Evolutionary conservation across 1,140 invertebrate genomes (phyloP).

Genomic region (Choristoneura fumiferana): DNA sequence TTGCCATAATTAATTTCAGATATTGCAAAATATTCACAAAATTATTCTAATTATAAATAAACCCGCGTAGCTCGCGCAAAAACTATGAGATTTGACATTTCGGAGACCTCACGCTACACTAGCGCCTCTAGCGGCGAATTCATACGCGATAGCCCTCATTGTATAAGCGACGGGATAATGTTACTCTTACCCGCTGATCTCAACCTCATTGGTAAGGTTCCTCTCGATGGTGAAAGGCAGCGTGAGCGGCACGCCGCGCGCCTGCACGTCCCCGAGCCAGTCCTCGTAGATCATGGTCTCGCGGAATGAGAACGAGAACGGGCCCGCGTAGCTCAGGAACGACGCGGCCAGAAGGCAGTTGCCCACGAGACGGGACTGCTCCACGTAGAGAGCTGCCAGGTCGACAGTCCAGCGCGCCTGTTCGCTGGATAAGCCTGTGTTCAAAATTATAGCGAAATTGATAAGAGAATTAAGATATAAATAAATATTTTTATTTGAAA

Average conservation of each 20-base stretch:
- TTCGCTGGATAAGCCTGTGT: conserved; percentile 88
- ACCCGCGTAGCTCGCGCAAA: no score
- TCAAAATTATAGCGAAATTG: no score
- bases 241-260: conserved; percentile 85
- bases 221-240: conserved; percentile 84
- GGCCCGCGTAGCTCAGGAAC: conserved; percentile 91
- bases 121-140: no score
- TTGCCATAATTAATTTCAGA: no score
- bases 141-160: no score
- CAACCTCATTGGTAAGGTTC: conserved; percentile 89
- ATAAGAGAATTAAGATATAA: no score
- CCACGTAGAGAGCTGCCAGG: conserved; percentile 83
- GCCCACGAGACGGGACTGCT: conserved; percentile 86
- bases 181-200: conserved; percentile 84
- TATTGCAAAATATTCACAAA: no score
- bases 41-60: no score
- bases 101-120: no score
- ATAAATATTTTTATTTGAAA: no score
- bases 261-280: conserved; percentile 85
- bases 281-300: conserved; percentile 89
- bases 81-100: no score
- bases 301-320: conserved; percentile 92
- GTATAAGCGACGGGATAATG: no score
- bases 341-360: conserved; percentile 90
- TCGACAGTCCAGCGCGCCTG: conserved; percentile 81